Conservation (phyloP, 2,888 invertebrate genomes). For the Tetheella fluctuosa region DNA sequence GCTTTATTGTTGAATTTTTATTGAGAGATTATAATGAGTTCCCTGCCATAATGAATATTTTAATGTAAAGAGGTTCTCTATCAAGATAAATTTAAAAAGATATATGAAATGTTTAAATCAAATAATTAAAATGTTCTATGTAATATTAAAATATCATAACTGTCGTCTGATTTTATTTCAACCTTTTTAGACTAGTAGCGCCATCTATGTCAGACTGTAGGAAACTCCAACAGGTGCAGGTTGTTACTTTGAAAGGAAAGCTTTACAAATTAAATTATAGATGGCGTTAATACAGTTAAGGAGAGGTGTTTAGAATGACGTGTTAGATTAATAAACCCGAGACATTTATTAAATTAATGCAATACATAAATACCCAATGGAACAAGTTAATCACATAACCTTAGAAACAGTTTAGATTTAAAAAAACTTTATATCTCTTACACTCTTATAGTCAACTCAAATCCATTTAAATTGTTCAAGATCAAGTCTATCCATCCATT, state of each 20-base stretch:
- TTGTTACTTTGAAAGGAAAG: background rate
- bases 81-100: conserved; percentile 49
- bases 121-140: conserved; percentile 73
- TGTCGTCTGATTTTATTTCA: conserved; percentile 35
- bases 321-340: too few relatives aligned
- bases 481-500: too few relatives aligned
- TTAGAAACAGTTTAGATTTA: too few relatives aligned
- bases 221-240: background rate
- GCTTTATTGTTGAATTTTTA: conserved; percentile 81
- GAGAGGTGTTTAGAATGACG: background rate
- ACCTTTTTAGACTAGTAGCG: conserved; percentile 11
- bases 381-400: too few relatives aligned
- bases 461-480: too few relatives aligned
- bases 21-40: conserved; percentile 77
- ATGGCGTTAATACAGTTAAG: conserved; percentile 11
- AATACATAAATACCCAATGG: too few relatives aligned
- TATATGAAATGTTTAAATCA: conserved; percentile 63
- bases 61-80: conserved; percentile 65
- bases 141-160: conserved; percentile 59
- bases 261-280: background rate
- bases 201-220: conserved; percentile 16
- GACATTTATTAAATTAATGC: too few relatives aligned
- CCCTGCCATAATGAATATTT: conserved; percentile 65
- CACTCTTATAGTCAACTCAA: too few relatives aligned
- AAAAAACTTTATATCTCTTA: too few relatives aligned